phyloP scores from a whole-genome alignment of 2,888 invertebrate species.

The Melikaiella ostensackeni region DNA sequence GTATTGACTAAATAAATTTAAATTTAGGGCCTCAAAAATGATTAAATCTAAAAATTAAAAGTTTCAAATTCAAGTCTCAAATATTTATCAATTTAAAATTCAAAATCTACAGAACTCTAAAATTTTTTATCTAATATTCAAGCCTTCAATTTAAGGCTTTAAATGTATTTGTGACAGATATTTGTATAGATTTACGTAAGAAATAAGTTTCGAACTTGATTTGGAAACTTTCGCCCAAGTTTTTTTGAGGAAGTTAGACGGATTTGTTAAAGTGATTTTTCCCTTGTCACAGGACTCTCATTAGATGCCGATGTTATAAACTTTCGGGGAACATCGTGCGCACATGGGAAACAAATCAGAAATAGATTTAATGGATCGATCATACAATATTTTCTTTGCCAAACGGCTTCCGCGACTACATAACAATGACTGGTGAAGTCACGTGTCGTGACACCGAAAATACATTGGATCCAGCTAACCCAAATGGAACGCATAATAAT shows the following conservation, averaged over 20 bases:
- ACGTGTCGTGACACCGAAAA: slow-evolving; percentile 5
- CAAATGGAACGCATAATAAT: slow-evolving; percentile 11
- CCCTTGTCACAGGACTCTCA: background rate
- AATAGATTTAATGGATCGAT: slow-evolving; percentile 20
- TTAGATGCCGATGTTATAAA: background rate
- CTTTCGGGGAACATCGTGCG: background rate
- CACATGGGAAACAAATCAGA: slow-evolving; percentile 2
- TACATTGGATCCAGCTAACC: slow-evolving; percentile 4
- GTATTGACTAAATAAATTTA: too few species aligned
- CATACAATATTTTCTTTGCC: slow-evolving; percentile 17
- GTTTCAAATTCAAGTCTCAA: too few species aligned
- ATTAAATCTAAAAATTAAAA: too few species aligned
- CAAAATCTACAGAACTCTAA: too few species aligned
- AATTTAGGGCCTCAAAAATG: too few species aligned
- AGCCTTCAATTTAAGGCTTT: too few species aligned
- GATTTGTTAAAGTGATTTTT: background rate
- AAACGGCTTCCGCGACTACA: background rate
- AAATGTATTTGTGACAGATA: too few species aligned
- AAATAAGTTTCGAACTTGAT: too few species aligned
- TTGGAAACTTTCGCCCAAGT: background rate
- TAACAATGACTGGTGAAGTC: slow-evolving; percentile 15
- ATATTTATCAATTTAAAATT: too few species aligned
- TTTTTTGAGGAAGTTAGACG: background rate
- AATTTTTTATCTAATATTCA: too few species aligned
- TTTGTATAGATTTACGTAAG: too few species aligned